A percentile compares a stretch with the other conserved stretches of the same genome.
These are phyloP conservation scores for Alethe diademata DNA, from an alignment of 2,113 vertebrate genomes.

Conservation along the genomic window DNA sequence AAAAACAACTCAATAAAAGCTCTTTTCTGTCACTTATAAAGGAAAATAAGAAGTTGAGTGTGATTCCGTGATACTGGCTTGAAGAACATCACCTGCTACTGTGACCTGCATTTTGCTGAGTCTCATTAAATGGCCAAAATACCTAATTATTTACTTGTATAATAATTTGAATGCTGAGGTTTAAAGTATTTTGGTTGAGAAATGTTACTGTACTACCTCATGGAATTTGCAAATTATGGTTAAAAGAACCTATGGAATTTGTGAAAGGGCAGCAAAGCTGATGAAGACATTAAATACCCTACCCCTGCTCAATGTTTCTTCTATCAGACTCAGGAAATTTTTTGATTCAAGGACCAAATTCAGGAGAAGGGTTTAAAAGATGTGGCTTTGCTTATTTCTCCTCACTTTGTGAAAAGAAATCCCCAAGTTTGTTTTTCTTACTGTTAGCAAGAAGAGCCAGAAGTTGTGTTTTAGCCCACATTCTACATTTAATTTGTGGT, in stretches of 20 bases:
- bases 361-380: background rate
- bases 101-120: background rate
- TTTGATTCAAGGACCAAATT: background rate
- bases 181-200: background rate
- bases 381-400: background rate
- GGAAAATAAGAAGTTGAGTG: background rate
- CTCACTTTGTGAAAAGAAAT: background rate
- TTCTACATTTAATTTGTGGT: background rate
- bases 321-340: background rate
- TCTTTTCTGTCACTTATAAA: background rate
- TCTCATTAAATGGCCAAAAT: background rate
- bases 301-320: background rate
- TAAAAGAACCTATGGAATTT: background rate
- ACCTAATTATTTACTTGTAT: accelerated
- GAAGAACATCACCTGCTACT: background rate
- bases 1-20: background rate
- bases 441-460: background rate
- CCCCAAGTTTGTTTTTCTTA: background rate
- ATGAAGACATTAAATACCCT: background rate
- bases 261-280: background rate
- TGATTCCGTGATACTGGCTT: background rate
- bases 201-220: background rate
- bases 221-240: background rate
- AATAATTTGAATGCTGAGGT: background rate
- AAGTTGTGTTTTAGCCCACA: background rate